Evolutionary conservation across 2,113 vertebrate species (phyloP).

Genomic region (Bujurquina vittata): DNA sequence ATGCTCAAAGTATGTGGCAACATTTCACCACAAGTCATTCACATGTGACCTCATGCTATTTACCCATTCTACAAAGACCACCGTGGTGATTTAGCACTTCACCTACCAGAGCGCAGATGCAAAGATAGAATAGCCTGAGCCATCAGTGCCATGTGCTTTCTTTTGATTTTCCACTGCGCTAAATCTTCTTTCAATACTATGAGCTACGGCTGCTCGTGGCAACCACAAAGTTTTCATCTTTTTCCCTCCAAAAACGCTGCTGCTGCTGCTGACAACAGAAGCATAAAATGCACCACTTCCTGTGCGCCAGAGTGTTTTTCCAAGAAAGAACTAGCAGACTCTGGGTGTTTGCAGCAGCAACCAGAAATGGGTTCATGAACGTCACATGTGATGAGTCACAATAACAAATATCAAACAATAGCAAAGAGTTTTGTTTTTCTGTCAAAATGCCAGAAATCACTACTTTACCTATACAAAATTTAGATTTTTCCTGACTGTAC

Average conservation of each 20-base stretch:
- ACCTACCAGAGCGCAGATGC: neutral
- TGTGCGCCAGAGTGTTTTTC: slow-evolving; percentile 44
- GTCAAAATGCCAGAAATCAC: neutral
- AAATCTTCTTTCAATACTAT: neutral
- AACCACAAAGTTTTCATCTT: neutral
- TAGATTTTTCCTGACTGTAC: neutral
- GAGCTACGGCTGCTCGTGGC: neutral
- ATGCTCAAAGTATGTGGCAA: neutral
- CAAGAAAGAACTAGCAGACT: slow-evolving; percentile 31
- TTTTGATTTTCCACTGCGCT: neutral
- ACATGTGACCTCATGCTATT: neutral
- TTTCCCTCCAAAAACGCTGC: neutral
- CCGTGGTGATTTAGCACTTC: neutral
- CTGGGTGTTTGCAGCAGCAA: slow-evolving; percentile 23
- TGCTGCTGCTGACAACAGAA: slow-evolving; percentile 25
- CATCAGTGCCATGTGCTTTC: neutral
- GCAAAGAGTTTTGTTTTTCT: neutral
- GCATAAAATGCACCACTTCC: slow-evolving; percentile 45
- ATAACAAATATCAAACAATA: neutral
- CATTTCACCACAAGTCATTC: neutral
- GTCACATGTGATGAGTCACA: slow-evolving; percentile 5
- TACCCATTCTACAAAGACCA: neutral
- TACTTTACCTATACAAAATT: neutral
- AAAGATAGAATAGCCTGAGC: neutral
- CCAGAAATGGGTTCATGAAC: neutral